Evolutionary conservation across 2,888 invertebrate genomes (phyloP).

Genomic region (Phalangium opilio): DNA sequence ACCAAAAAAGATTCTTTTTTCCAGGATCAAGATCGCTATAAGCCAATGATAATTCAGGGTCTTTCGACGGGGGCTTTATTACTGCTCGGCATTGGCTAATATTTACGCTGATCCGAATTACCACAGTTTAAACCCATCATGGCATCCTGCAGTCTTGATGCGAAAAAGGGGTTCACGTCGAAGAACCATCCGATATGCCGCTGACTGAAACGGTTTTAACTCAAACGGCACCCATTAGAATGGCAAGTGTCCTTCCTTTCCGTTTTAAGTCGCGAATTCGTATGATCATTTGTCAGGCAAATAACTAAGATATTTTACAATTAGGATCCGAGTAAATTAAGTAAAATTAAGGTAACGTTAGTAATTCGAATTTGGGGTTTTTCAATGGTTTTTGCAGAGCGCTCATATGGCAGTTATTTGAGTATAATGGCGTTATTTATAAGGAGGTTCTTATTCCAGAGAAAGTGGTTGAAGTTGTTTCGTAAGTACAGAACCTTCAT

Average conservation of each 20-base stretch:
- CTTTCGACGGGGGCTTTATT: conserved; percentile 86
- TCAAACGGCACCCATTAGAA: conserved; percentile 83
- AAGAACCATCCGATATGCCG: conserved; percentile 65
- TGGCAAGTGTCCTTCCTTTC: too few relatives aligned
- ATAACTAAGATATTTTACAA: too few relatives aligned
- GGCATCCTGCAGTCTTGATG: conserved; percentile 79
- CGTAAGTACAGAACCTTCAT: neutral
- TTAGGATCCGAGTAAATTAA: too few relatives aligned
- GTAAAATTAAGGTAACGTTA: too few relatives aligned
- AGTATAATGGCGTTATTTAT: conserved; percentile 86
- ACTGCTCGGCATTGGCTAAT: conserved; percentile 82
- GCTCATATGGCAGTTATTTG: conserved; percentile 90
- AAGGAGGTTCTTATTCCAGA: conserved; percentile 80
- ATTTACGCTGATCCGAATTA: conserved; percentile 93
- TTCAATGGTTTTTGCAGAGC: conserved; percentile 54
- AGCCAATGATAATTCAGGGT: conserved; percentile 78
- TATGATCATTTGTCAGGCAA: too few relatives aligned
- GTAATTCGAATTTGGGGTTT: too few relatives aligned
- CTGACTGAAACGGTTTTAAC: conserved; percentile 90
- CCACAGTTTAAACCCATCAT: conserved; percentile 87
- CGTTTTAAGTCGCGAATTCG: too few relatives aligned
- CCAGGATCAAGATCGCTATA: conserved; percentile 79
- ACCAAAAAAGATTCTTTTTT: too few relatives aligned
- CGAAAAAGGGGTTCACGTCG: conserved; percentile 76
- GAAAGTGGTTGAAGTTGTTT: conserved; percentile 56